These are phyloP conservation scores for Daktulosphaira vitifoliae DNA, from an alignment of 1,140 invertebrate genomes.

Conservation along the genomic window DNA sequence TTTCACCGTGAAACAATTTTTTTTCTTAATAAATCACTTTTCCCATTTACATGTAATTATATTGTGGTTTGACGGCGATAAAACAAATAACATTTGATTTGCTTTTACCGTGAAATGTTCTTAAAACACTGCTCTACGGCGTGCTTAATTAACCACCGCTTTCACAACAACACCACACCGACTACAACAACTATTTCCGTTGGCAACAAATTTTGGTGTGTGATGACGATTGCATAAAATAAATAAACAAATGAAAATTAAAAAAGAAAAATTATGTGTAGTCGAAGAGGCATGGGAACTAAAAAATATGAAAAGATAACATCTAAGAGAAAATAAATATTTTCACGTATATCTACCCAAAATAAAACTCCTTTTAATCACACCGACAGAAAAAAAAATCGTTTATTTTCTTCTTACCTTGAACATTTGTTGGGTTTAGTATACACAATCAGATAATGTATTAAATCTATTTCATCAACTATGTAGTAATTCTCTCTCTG, in stretches of 20 bases:
- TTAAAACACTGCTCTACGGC: neutral
- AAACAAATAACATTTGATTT: slow-evolving; percentile 30
- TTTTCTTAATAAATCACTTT: neutral
- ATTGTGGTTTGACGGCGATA: neutral
- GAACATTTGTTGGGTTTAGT: neutral
- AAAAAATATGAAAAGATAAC: neutral
- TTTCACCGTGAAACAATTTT: slow-evolving; percentile 1
- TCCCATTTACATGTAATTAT: slow-evolving; percentile 1
- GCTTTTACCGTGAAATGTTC: slow-evolving; percentile 22
- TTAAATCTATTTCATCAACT: neutral
- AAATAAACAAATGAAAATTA: neutral
- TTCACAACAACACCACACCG: slow-evolving; percentile 1
- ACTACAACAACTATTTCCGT: slow-evolving; percentile 16
- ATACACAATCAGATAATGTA: too few species aligned
- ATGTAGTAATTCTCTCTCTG: neutral
- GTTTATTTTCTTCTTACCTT: neutral
- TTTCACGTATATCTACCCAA: neutral
- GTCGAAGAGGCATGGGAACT: neutral
- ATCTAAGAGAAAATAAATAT: neutral
- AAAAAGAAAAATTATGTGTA: neutral
- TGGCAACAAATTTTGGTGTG: neutral
- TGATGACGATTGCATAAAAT: neutral
- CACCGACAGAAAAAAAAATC: neutral
- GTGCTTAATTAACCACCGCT: slow-evolving; percentile 20
- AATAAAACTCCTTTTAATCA: neutral